These are phyloP conservation scores for Biston betularia DNA, from an alignment of 2,888 invertebrate species.

Conservation along the genomic window DNA sequence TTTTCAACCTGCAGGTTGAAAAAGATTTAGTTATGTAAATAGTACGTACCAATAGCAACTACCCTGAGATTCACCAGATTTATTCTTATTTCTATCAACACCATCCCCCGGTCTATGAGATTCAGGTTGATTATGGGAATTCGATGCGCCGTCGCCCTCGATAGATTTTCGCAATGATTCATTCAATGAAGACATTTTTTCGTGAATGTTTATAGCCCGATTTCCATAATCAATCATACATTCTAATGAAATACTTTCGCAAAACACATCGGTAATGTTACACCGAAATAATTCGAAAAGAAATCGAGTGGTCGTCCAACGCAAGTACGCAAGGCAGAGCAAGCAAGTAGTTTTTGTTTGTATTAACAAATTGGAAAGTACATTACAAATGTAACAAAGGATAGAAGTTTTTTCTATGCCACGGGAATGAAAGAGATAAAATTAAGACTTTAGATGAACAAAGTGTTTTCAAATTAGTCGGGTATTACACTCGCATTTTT, in stretches of 20 bases:
- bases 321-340: too few relatives aligned
- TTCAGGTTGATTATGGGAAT: constrained; percentile 64
- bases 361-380: too few relatives aligned
- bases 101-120: constrained; percentile 74
- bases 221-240: background rate
- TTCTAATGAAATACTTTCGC: background rate
- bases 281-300: background rate
- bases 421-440: too few relatives aligned
- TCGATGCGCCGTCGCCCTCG: constrained; percentile 58
- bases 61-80: constrained; percentile 71
- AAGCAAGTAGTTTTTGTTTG: too few relatives aligned
- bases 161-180: constrained; percentile 60
- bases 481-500: too few relatives aligned
- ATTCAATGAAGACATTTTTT: constrained; percentile 53
- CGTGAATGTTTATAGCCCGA: background rate
- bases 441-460: too few relatives aligned
- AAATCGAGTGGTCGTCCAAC: background rate
- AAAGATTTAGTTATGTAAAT: too few relatives aligned
- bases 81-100: constrained; percentile 69
- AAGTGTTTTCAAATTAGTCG: too few relatives aligned
- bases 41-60: constrained; percentile 75
- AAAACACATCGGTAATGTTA: background rate
- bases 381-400: too few relatives aligned
- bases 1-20: too few relatives aligned
- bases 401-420: too few relatives aligned